Evolutionary conservation across 2,888 invertebrate species (phyloP), one percentile per base, ranked within the genome.

Genomic region (Venustoraphidia nigricollis): DNA sequence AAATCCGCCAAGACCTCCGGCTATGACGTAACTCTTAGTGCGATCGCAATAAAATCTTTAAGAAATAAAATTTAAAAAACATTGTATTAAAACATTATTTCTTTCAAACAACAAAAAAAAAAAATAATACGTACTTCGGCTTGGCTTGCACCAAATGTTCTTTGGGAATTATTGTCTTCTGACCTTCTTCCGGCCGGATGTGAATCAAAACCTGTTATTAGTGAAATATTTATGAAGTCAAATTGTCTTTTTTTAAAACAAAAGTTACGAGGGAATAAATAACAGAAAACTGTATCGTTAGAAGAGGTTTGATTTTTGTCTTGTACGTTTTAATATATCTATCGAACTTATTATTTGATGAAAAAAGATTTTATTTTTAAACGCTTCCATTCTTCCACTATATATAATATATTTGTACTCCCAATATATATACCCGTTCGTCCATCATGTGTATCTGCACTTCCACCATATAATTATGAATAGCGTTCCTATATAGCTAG

Each of bases 1-100:
- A 60, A 95, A 90, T 0, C 94, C 94, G 41, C 95, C 95, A 1
- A 95, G 72, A 41, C 94, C 93, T 10, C 87, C 86, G 1, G 81
- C 71, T 5, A 86, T 73, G 0, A 86, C 59, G 66, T 86, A 76
- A 9, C 72, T 52, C 59, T 70, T 57, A 55, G 71, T 61, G 14
- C 65, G 61, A n/a, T 64, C 56, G 68, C 84, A 67, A 49, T 66
- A 69, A 58, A 72, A 75, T 55, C 75, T 75, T 53, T 40, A 49
- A 53, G 47, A 51, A 27, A 10, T 41, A 39, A 27, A 41, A 39
- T 49, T 5, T 3, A 17, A 17, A 13, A 5, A 34, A 10, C 5
- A 17, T 1, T 13, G 34, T 34, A n/a, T 47, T 14, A 36, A 8
- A 2, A 17, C 8, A n/a, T 10, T 10, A 10, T 17, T 27, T 10